Base-by-base conservation (phyloP, 2,888 invertebrate genomes). In the Gasteruption jaculator region DNA sequence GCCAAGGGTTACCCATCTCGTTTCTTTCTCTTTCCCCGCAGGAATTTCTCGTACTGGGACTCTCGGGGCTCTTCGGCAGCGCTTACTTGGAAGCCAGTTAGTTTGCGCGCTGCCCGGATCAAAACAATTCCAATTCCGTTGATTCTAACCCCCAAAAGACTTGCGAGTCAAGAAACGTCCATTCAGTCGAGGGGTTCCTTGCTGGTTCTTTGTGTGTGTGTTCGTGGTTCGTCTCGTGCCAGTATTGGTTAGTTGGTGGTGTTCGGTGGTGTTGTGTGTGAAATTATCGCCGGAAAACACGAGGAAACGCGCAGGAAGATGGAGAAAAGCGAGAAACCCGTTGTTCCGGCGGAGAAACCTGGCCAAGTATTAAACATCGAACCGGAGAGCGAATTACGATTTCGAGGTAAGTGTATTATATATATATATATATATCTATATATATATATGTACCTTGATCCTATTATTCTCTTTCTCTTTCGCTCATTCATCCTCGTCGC, bases 321-420 rank as follows among this genome's bases (percentile, higher is more conserved):
- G 7, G 10, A 22, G 45, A 48, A 46, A 39, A 34, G 41, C 39
- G 38, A 47, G 36, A 38, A 45, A 38, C 25, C 48, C 76, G 69
- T n/a, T n/a, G n/a, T n/a, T n/a, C n/a, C n/a, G 73, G 79, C 80
- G 81, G 77, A 78, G 67, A 82, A 80, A 70, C 81, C 80, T 62
- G 86, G 86, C 72, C 88, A 88, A 73, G 80, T 89, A 71, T 77
- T 92, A 74, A 77, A 79, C 71, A 88, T 92, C 80, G 88, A 91
- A 68, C 92, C 92, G 61, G 83, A 85, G 75, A 80, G 81, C 74
- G 92, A 91, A 76, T 81, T 92, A 64, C 86, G 84, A 78, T 92
- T 92, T 76, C 81, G 83, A 80, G 91, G 92, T 91, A 77, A 82
- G 84, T 74, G n/a, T 5, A 5, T 27, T 27, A 15, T 27, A 27